These are phyloP conservation scores for Oostethus manadensis DNA, from an alignment of 2,113 vertebrate genomes.

Conservation along the genomic window DNA sequence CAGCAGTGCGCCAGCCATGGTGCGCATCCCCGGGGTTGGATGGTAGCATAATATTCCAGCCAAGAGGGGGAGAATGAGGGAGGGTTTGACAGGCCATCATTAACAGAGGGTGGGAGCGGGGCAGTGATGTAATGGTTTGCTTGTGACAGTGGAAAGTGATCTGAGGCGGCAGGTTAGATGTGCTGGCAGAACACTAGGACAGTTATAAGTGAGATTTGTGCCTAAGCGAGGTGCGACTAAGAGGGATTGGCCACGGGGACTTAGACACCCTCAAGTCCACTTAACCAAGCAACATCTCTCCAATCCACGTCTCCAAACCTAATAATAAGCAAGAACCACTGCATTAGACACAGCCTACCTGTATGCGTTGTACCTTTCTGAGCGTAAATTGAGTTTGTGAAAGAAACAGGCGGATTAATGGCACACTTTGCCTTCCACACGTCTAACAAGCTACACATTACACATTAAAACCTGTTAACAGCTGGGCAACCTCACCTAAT, in stretches of 20 bases:
- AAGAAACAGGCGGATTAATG: neutral
- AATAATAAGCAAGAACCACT: too few species aligned
- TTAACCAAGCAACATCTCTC: conserved; percentile 9
- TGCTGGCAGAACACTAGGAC: conserved; percentile 52
- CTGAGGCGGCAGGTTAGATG: conserved; percentile 55
- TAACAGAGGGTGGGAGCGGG: conserved; percentile 23
- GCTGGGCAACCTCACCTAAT: neutral
- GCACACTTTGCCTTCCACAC: neutral
- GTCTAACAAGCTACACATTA: neutral
- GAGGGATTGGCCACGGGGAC: conserved; percentile 47
- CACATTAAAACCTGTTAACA: neutral
- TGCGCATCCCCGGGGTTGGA: conserved; percentile 26
- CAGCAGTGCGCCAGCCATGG: conserved; percentile 29
- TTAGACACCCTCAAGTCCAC: conserved; percentile 48
- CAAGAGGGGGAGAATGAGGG: conserved; percentile 20
- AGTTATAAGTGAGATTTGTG: conserved; percentile 67
- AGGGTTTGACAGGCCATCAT: conserved; percentile 1
- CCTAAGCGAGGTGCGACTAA: conserved; percentile 49
- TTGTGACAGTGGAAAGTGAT: conserved; percentile 58
- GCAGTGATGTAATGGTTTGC: conserved; percentile 52
- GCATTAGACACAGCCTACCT: too few species aligned
- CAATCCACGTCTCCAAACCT: neutral
- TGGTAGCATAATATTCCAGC: conserved; percentile 1
- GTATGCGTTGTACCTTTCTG: neutral
- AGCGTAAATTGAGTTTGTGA: too few species aligned